Evolutionary conservation across 2,888 invertebrate genomes (phyloP).

Genomic region (Lycaena phlaeas): DNA sequence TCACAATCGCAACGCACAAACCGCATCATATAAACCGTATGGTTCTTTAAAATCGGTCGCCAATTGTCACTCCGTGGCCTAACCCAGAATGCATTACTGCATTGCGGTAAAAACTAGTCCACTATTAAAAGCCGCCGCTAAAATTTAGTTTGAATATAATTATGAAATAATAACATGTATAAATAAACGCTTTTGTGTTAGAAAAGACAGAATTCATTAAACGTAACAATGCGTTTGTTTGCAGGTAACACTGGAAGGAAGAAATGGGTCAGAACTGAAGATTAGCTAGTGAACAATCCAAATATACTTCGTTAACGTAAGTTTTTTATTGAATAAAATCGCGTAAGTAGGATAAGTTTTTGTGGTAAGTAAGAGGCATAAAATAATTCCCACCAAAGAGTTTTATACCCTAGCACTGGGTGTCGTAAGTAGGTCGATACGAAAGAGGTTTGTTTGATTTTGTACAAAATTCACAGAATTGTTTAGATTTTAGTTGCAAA

Average conservation of each 20-base stretch:
- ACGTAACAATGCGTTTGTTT: slow-evolving; percentile 7
- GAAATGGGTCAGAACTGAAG: slow-evolving; percentile 6
- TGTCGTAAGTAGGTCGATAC: not conserved
- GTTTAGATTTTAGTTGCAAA: too few species aligned
- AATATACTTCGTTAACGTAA: not conserved
- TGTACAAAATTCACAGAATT: slow-evolving; percentile 1
- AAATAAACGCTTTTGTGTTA: not conserved
- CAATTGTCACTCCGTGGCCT: too few species aligned
- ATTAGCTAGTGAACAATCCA: slow-evolving; percentile 10
- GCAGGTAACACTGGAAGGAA: slow-evolving; percentile 15
- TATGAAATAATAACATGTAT: not conserved
- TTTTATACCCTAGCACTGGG: slow-evolving; percentile 1
- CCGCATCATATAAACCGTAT: too few species aligned
- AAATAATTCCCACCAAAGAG: not conserved
- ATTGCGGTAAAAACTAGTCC: not conserved
- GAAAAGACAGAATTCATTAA: not conserved
- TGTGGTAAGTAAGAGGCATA: not conserved
- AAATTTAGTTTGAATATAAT: not conserved
- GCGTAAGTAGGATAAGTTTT: too few species aligned
- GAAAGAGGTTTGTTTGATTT: not conserved
- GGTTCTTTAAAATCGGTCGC: too few species aligned
- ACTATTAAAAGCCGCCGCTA: not conserved
- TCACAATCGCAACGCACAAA: too few species aligned
- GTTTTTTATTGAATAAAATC: not conserved
- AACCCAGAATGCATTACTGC: too few species aligned